These are phyloP conservation scores for Stenodera caucasica DNA, from an alignment of 2,888 invertebrate species.

Conservation along the genomic window DNA sequence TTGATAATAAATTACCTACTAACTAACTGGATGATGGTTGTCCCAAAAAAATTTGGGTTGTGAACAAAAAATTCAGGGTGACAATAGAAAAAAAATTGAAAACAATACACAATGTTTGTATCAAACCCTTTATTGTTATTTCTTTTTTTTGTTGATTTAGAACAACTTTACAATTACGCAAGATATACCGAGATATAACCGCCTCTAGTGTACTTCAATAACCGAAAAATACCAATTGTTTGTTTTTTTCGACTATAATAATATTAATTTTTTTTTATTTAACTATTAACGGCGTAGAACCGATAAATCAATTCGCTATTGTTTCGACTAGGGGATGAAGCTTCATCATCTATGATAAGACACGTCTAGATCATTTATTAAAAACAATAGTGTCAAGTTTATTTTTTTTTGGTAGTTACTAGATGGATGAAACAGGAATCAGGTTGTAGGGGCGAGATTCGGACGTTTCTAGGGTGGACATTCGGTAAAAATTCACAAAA, in stretches of 20 bases:
- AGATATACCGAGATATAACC: conserved; percentile 43
- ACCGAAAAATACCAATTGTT: conserved; percentile 27
- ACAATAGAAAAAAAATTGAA: background rate
- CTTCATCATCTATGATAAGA: conserved; percentile 4
- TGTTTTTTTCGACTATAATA: background rate
- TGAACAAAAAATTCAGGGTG: background rate
- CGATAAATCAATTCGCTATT: conserved; percentile 4
- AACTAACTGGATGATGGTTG: conserved; percentile 7
- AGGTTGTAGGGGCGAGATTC: conserved; percentile 42
- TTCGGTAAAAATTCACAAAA: conserved; percentile 53
- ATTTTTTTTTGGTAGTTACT: background rate
- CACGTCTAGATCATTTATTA: conserved; percentile 5
- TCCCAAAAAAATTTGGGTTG: background rate
- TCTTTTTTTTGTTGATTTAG: no score
- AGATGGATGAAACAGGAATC: conserved; percentile 16
- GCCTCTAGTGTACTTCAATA: conserved; percentile 29
- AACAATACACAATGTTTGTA: conserved; percentile 4
- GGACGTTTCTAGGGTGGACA: conserved; percentile 50
- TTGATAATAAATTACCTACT: conserved; percentile 22
- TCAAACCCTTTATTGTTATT: conserved; percentile 22
- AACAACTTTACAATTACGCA: conserved; percentile 36
- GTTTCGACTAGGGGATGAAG: background rate
- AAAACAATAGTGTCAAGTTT: conserved; percentile 1
- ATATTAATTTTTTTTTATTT: no score
- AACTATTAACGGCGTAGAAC: background rate